Evolutionary conservation across 2,888 invertebrate genomes (phyloP), one percentile per base, ranked within the genome.

Genomic region (Thumatha senex): DNA sequence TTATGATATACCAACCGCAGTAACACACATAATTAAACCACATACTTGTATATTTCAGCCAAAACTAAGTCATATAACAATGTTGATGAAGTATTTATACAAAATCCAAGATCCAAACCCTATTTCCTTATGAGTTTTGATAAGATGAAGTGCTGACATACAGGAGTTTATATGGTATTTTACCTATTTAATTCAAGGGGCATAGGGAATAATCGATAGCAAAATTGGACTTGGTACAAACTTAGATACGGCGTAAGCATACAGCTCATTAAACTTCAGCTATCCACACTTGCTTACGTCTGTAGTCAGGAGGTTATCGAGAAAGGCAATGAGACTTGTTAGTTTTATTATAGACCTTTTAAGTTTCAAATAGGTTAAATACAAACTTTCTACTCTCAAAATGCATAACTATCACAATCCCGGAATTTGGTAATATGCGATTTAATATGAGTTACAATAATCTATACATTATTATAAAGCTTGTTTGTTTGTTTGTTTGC

Each of bases 251-350:
- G 70, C 67, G 70, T 65, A 70, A 74, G 74, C 63, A 68, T 74
- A 80, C 75, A 81, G 74, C 80, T 82, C 85, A 86, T 86, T 84
- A 76, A 83, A 84, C 82, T 86, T 81, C 68, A 71, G 70, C 76
- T 72, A 77, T 81, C 67, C 74, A 78, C 80, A 83, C 85, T 85
- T 84, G 82, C 84, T 83, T 84, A 77, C 82, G 78, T 78, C 72
- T 78, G 76, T 67, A 74, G 74, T 74, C 74, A 69, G 76, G 61
- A 75, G 74, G 68, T 76, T 71, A 72, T 74, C 67, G 64, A 68
- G 74, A 60, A 72, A 75, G 76, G 77, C 80, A 78, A 82, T 78
- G 79, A 76, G 76, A 80, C 78, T 83, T 81, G 80, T 80, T 81
- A 76, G 73, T 79, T 84, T 83, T 86, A 86, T 82, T 66, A 72